Base-by-base conservation (phyloP, 2,797 vertebrate species). In the Bradypodion pumilum region DNA sequence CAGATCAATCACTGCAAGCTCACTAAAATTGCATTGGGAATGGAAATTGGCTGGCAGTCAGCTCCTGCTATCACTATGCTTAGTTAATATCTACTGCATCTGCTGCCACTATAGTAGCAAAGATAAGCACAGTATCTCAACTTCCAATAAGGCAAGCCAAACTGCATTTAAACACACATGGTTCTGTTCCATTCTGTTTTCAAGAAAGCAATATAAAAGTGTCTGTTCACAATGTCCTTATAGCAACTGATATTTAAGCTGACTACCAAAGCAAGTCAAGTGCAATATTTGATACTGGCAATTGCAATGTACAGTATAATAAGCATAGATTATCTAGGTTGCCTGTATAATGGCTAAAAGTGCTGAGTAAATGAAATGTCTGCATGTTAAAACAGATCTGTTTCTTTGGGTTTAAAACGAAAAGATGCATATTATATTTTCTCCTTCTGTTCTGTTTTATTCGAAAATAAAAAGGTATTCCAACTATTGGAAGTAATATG, bases 1-100 rank as follows among this genome's bases (percentile, higher is more conserved):
- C 70, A 87, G 77, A 80, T 75, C 81, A 83, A 80, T 83, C 83
- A 83, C 56, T 52, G 62, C 70, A 76, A 70, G 70, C 35, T 76
- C 35, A 83, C 79, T 70, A 63, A 82, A 78, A 85, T 62, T 85
- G 72, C 77, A 83, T 49, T 69, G 77, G 65, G 77, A 80, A 76
- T 83, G 65, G 35, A 63, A 83, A 80, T 79, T n/a, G 40, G 37
- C 32, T 80, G 77, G 63, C 81, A 70, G 73, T 29, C n/a, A 74
- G 66, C 62, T 52, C 27, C 60, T 75, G 72, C 63, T 49, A n/a
- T 29, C 59, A 62, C 37, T 16, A 29, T 72, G 60, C 49, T 65
- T 73, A 40, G 6, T 62, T 63, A 35, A 29, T 82, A 62, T 69
- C 63, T 70, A 32, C 62, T 62, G 35, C 23, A 78, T 65, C 40